Conservation (phyloP, 2,888 invertebrate genomes). For the Nymphalis c-album region DNA sequence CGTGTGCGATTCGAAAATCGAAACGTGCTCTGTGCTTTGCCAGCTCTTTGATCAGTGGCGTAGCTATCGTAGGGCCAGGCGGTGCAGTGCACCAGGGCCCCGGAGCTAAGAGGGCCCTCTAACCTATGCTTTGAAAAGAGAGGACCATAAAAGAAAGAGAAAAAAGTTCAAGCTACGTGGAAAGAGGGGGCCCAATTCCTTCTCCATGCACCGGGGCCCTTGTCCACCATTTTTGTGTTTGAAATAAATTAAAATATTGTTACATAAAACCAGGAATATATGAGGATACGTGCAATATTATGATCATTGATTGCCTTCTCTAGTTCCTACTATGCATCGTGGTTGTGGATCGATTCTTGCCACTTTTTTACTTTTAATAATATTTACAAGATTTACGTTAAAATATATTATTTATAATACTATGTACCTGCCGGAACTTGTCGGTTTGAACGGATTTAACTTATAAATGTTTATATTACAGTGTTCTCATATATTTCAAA, state of each 20-base stretch:
- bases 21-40: not conserved
- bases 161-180: too few relatives aligned
- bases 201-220: too few relatives aligned
- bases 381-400: not conserved
- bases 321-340: slow-evolving; percentile 26
- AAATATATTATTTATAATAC: slow-evolving; percentile 10
- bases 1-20: too few relatives aligned
- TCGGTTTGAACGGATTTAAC: not conserved
- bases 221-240: slow-evolving; percentile 59
- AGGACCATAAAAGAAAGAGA: too few relatives aligned
- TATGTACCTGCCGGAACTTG: slow-evolving; percentile 8
- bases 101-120: too few relatives aligned
- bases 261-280: slow-evolving; percentile 44
- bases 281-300: slow-evolving; percentile 39
- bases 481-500: slow-evolving; percentile 42
- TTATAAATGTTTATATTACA: not conserved
- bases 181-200: too few relatives aligned
- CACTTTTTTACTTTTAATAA: slow-evolving; percentile 18
- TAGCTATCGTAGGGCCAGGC: too few relatives aligned
- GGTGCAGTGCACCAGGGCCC: too few relatives aligned
- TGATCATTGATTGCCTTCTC: slow-evolving; percentile 18
- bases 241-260: slow-evolving; percentile 48
- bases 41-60: too few relatives aligned
- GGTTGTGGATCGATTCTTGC: slow-evolving; percentile 38
- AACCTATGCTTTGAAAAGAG: too few relatives aligned